Base-by-base conservation (phyloP, 2,888 invertebrate genomes). In the Metopia argyrocephala region DNA sequence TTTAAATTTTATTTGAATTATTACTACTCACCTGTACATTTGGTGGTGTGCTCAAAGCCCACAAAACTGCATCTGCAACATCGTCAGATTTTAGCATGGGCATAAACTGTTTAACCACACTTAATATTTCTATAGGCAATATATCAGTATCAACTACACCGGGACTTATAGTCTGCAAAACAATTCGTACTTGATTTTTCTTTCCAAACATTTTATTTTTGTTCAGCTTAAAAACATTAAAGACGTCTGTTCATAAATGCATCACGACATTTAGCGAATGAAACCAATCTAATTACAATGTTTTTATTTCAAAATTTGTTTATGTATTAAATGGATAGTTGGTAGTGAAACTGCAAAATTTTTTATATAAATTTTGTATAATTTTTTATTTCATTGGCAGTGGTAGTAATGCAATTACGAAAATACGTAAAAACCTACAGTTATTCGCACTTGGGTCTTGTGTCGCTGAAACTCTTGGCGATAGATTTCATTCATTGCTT, bases 401-500 rank as follows among this genome's bases (percentile, higher is more conserved):
- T n/a, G n/a, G n/a, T n/a, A n/a, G n/a, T n/a, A n/a, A n/a, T n/a
- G n/a, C n/a, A n/a, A n/a, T n/a, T n/a, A n/a, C n/a, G n/a, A 9
- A 65, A 20, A 5, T 38, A 0, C 20, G 23, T 28, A 48, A 62
- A 45, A 5, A 57, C 88, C 86, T 75, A 91, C 91, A 73, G 91
- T 87, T 6, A 91, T 85, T 66, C 89, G 87, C 28, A 91, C 89
- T 18, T 85, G 86, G 0, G 89, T 89, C 62, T 87, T 87, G 59
- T 86, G 85, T 0, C 87, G 85, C 54, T 88, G 86, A 23, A 91
- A 89, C 82, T 91, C 91, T 69, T 91, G 89, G 0, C 91, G 87
- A 82, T 91, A 88, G 73, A 88, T 88, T 84, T 90, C 91, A 48
- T 89, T 89, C 88, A 90, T 89, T 12, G 91, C 91, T 12, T 89